Conservation (phyloP, 2,888 invertebrate genomes). For the Ptycholaimellus sp. region DNA sequence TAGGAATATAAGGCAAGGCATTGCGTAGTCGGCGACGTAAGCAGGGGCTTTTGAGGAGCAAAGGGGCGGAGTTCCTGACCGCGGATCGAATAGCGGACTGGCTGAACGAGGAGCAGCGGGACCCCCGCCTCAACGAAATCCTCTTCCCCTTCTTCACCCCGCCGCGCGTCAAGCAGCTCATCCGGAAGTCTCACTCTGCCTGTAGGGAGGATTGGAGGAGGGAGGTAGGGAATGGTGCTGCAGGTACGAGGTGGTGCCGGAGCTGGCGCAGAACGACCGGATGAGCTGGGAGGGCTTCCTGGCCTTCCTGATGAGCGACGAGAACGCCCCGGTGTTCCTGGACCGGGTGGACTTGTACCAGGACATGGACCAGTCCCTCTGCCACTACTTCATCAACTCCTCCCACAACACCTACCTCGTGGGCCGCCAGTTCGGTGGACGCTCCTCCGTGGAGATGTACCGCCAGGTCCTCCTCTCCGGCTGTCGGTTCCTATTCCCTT, state of each 20-base stretch:
- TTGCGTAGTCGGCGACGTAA: no score
- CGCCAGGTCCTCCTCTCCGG: slow-evolving; percentile 83
- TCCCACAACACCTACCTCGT: slow-evolving; percentile 82
- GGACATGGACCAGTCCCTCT: slow-evolving; percentile 92
- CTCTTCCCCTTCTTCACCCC: slow-evolving; percentile 86
- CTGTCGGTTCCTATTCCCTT: slow-evolving; percentile 42
- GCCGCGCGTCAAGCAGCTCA: slow-evolving; percentile 69
- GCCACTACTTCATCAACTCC: slow-evolving; percentile 85
- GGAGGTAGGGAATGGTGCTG: slow-evolving; percentile 41
- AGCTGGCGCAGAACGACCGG: no score
- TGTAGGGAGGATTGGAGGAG: slow-evolving; percentile 60
- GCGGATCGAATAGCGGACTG: slow-evolving; percentile 18
- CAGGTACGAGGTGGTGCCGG: background rate
- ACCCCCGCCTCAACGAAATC: slow-evolving; percentile 93
- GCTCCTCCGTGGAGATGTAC: slow-evolving; percentile 91
- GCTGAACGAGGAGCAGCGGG: slow-evolving; percentile 53
- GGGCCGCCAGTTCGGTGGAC: slow-evolving; percentile 89
- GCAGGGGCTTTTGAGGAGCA: no score
- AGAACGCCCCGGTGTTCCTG: slow-evolving; percentile 94
- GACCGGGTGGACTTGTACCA: slow-evolving; percentile 43
- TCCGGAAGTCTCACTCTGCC: slow-evolving; percentile 69
- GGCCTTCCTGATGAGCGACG: slow-evolving; percentile 96
- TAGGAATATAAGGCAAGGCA: no score
- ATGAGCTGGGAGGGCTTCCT: slow-evolving; percentile 65
- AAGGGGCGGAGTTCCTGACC: no score